These are phyloP conservation scores for Nomada fucata DNA, from an alignment of 2,888 invertebrate species.

Conservation along the genomic window DNA sequence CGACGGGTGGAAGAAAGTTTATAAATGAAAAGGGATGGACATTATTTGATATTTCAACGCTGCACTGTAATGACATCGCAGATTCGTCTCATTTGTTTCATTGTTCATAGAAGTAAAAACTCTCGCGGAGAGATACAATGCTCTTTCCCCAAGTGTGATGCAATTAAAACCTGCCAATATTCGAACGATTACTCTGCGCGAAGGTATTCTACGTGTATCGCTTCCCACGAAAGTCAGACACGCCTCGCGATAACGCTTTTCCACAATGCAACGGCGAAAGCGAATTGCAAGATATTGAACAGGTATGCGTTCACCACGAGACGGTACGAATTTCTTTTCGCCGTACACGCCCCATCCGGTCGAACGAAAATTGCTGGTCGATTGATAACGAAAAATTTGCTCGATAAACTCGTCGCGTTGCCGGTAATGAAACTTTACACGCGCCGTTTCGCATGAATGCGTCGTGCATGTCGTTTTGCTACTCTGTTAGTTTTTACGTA, in stretches of 20 bases:
- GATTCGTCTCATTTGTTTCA: no score
- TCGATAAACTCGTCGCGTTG: constrained; percentile 14
- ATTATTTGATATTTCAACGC: no score
- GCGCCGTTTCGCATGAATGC: constrained; percentile 43
- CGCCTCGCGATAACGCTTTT: background rate
- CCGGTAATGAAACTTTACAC: constrained; percentile 49
- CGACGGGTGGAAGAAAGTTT: no score
- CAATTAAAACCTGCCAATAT: no score
- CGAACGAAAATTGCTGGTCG: constrained; percentile 10
- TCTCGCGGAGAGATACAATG: no score
- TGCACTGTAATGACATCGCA: no score
- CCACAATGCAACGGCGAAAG: background rate
- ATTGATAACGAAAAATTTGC: constrained; percentile 21
- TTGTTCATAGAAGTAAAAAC: no score
- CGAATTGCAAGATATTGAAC: background rate
- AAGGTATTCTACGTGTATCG: background rate
- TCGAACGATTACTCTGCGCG: background rate
- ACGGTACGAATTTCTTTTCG: background rate
- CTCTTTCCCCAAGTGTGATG: no score
- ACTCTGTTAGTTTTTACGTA: constrained; percentile 22
- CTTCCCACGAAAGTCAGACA: background rate
- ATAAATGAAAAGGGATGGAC: no score
- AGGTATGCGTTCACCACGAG: background rate
- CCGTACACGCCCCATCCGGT: background rate
- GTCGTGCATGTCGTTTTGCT: constrained; percentile 1